Conservation (phyloP, 2,113 vertebrate species). For the Oophaga pumilio region DNA sequence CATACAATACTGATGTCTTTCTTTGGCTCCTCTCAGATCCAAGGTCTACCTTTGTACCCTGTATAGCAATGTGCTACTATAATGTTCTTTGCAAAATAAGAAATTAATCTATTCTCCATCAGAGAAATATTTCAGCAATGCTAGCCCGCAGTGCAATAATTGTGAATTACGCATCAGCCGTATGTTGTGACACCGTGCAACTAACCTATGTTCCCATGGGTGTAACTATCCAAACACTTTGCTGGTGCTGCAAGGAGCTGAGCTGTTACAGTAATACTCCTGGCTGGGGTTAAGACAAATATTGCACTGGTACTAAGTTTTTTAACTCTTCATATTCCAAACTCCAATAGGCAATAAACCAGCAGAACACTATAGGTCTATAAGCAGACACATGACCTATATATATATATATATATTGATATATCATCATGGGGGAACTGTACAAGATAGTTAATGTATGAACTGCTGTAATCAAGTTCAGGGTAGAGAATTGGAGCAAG, state of each 20-base stretch:
- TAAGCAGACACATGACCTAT: neutral
- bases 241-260: neutral
- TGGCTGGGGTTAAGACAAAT: conserved; percentile 13
- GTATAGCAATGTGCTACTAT: neutral
- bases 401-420: too few species aligned
- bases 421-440: neutral
- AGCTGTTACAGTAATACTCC: neutral
- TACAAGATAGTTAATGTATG: neutral
- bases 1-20: neutral
- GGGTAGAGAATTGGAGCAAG: neutral
- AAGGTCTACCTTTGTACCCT: neutral
- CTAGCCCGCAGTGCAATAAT: neutral
- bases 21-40: neutral
- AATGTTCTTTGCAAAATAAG: neutral
- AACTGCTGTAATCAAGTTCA: neutral
- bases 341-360: neutral
- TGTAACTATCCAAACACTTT: neutral
- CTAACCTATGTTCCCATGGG: neutral
- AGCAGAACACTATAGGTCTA: neutral
- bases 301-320: neutral
- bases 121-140: neutral
- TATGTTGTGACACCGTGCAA: neutral
- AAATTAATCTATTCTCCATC: neutral
- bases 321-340: neutral
- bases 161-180: neutral